Percentiles rank a stretch among this genome's conserved stretches.
phyloP scores from a whole-genome alignment of 1,140 invertebrate genomes.

The Lepidotrigona ventralis region DNA sequence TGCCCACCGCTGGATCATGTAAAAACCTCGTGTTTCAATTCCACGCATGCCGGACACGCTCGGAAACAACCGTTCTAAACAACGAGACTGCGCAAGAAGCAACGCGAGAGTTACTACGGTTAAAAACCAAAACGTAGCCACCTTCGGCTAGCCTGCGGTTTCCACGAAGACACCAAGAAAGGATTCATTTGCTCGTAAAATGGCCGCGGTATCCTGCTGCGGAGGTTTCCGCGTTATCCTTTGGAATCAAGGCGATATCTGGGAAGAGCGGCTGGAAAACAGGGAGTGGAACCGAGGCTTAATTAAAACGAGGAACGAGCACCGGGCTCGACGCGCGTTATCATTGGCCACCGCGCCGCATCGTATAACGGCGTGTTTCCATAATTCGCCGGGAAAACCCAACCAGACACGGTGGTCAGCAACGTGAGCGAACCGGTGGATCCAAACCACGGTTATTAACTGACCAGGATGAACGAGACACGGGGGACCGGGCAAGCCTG shows the following conservation, averaged over 20 bases:
- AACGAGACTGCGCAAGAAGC: neutral
- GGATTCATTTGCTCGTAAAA: constrained; percentile 23
- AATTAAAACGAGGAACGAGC: constrained; percentile 78
- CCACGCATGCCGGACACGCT: constrained; percentile 18
- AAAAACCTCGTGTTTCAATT: constrained; percentile 40
- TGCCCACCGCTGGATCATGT: constrained; percentile 20
- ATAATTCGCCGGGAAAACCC: constrained; percentile 68
- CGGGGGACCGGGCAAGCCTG: constrained; percentile 68
- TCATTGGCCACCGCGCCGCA: constrained; percentile 66
- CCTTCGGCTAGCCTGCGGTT: constrained; percentile 1
- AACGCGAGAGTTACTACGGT: neutral
- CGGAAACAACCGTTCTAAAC: neutral
- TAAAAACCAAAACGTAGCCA: constrained; percentile 8
- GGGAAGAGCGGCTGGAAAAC: constrained; percentile 13
- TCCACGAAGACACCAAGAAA: constrained; percentile 2
- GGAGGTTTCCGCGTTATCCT: constrained; percentile 15
- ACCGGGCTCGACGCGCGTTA: constrained; percentile 51
- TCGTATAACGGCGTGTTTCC: constrained; percentile 73
- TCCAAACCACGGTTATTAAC: constrained; percentile 74
- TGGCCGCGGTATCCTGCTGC: neutral
- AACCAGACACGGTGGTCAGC: constrained; percentile 57
- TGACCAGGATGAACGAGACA: constrained; percentile 77
- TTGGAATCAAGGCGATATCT: constrained; percentile 44
- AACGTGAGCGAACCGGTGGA: constrained; percentile 56
- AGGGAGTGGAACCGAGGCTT: constrained; percentile 54